A percentile compares a stretch with the other conserved stretches of the same genome.
Evolutionary conservation across 2,797 vertebrate species (phyloP).

Genomic region (Oryzias sinensis): DNA sequence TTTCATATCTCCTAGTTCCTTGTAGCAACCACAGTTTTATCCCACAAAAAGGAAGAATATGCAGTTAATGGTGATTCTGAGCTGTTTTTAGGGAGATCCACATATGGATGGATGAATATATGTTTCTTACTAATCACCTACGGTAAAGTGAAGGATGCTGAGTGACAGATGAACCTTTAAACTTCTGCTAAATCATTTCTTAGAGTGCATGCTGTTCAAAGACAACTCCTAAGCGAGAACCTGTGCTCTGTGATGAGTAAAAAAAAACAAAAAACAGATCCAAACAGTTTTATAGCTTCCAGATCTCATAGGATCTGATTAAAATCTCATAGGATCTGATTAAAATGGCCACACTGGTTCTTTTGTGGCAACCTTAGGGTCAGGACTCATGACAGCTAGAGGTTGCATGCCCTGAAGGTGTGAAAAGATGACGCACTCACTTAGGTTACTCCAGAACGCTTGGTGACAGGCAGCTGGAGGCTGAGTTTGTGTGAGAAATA

Average conservation of each 20-base stretch:
- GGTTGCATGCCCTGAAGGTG: slow-evolving; percentile 59
- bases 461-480: slow-evolving; percentile 58
- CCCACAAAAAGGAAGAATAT: too few species aligned
- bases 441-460: slow-evolving; percentile 62
- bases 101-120: too few species aligned
- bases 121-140: too few species aligned
- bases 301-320: slow-evolving; percentile 60
- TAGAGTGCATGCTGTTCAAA: slow-evolving; percentile 24
- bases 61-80: too few species aligned
- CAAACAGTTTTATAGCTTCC: slow-evolving; percentile 32
- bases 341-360: slow-evolving; percentile 55
- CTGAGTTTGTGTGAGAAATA: slow-evolving; percentile 64
- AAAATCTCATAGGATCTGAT: slow-evolving; percentile 1
- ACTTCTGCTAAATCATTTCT: too few species aligned
- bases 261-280: slow-evolving; percentile 8
- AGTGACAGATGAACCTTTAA: too few species aligned
- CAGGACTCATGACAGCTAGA: slow-evolving; percentile 25
- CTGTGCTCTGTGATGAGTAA: background rate
- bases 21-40: too few species aligned
- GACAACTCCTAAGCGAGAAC: slow-evolving; percentile 46
- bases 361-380: slow-evolving; percentile 25
- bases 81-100: too few species aligned
- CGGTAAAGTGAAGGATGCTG: too few species aligned
- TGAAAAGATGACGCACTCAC: slow-evolving; percentile 53
- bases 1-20: too few species aligned